Conservation (phyloP, 2,797 vertebrate species). For the Pangasius larnaudii region DNA sequence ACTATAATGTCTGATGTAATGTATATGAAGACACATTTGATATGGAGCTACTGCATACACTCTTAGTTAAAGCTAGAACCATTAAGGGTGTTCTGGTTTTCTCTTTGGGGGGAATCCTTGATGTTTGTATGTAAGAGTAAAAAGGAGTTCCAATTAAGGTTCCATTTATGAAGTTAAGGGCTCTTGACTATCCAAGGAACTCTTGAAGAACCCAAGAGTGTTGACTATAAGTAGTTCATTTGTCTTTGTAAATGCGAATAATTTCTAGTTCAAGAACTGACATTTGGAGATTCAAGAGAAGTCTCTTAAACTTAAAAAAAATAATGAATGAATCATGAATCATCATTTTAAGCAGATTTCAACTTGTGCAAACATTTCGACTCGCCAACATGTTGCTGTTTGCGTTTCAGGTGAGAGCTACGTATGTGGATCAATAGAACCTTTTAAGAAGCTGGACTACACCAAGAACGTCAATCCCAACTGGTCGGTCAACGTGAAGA, state of each 20-base stretch:
- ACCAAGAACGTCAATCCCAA: constrained; percentile 98
- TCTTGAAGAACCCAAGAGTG: not conserved
- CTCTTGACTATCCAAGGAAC: not conserved
- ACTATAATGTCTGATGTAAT: not conserved
- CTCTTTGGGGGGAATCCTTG: not conserved
- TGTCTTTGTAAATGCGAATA: not conserved
- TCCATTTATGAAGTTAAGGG: not conserved
- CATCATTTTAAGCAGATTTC: not conserved
- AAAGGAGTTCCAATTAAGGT: not conserved
- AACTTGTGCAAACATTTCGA: not conserved
- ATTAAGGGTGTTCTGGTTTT: not conserved
- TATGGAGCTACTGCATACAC: not conserved
- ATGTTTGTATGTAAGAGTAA: not conserved
- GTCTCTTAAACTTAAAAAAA: not conserved
- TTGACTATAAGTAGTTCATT: not conserved
- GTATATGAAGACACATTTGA: not conserved
- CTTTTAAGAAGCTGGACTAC: constrained; percentile 94
- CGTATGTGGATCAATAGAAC: constrained; percentile 94
- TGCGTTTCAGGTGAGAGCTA: constrained; percentile 88
- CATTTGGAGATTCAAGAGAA: not conserved
- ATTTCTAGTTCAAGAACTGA: not conserved
- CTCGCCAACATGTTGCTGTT: not conserved
- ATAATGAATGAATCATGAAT: not conserved
- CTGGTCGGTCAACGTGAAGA: constrained; percentile 91
- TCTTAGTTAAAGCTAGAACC: not conserved